phyloP scores from a whole-genome alignment of 2,113 vertebrate species.

The Orthonyx spaldingii region DNA sequence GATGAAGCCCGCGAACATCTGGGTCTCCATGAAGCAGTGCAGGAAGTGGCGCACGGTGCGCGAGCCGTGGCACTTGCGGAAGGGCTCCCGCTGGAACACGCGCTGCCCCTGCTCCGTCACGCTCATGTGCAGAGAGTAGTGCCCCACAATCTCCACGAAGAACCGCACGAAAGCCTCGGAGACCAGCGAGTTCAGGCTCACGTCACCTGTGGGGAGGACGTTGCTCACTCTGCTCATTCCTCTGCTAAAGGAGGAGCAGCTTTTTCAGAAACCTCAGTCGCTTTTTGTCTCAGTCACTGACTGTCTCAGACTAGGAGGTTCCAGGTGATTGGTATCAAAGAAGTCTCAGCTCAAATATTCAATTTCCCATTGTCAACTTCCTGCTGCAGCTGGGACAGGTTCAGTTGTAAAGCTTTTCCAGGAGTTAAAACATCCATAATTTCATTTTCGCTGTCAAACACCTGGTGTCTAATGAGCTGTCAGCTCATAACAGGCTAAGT shows the following conservation, averaged over 20 bases:
- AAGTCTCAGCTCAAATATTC: neutral
- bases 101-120: constrained; percentile 79
- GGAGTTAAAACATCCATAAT: neutral
- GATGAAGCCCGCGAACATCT: constrained; percentile 98
- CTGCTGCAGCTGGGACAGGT: neutral
- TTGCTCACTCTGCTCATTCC: neutral
- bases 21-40: constrained; percentile 96
- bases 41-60: constrained; percentile 87
- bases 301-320: neutral
- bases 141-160: constrained; percentile 93
- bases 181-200: constrained; percentile 77
- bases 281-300: neutral
- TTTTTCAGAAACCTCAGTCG: neutral
- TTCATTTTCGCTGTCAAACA: neutral
- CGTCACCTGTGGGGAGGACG: constrained; percentile 35
- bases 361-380: neutral
- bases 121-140: constrained; percentile 89
- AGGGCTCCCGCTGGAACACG: constrained; percentile 86
- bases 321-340: neutral
- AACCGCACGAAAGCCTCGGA: constrained; percentile 93
- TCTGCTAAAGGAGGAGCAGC: neutral
- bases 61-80: constrained; percentile 89
- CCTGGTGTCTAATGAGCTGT: neutral
- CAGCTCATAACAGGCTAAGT: neutral
- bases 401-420: neutral